Evolutionary conservation across 1,140 invertebrate species (phyloP), one percentile per base, ranked within the genome.

Genomic region (Paraescarpia echinospica): DNA sequence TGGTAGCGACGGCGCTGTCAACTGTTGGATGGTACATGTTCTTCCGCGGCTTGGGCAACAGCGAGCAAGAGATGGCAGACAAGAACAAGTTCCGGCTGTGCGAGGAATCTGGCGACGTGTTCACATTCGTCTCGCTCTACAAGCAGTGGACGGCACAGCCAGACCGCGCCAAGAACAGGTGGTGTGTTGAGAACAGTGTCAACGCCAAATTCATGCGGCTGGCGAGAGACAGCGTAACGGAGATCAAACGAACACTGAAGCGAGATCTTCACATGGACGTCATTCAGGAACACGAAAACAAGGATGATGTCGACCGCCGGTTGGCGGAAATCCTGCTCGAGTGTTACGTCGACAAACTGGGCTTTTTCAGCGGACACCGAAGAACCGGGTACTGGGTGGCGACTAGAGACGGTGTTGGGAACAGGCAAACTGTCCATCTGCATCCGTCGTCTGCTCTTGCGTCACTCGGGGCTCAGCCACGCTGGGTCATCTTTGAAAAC

Each of bases 121-220:
- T 89, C 4, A 89, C 89, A 14, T 33, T 89, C n/a, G n/a, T 89
- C 89, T 34, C n/a, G n/a, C n/a, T 6, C n/a, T 89, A 89, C 89
- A 89, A 33, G 34, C n/a, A 33, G 18, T 89, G 89, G 89, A 89
- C 9, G n/a, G 89, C n/a, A 9, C n/a, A 33, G n/a, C 89, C 89
- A 33, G 89, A 89, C n/a, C n/a, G n/a, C n/a, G 89, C 4, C n/a
- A 89, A 89, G 34, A 89, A 89, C 89, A 89, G 34, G 14, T 89
- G 89, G 89, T 89, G 89, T 34, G 4, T 89, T 8, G 89, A 89
- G 34, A 89, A 89, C 34, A 89, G 89, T 14, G 34, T 89, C 89
- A 89, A 14, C 34, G 4, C 89, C 34, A 89, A 4, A 14, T 89
- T 34, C 34, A 89, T 89, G 89, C 18, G 89, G 89, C 9, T 89